Conservation (phyloP, 1,140 invertebrate species). For the Drosophila littoralis region DNA sequence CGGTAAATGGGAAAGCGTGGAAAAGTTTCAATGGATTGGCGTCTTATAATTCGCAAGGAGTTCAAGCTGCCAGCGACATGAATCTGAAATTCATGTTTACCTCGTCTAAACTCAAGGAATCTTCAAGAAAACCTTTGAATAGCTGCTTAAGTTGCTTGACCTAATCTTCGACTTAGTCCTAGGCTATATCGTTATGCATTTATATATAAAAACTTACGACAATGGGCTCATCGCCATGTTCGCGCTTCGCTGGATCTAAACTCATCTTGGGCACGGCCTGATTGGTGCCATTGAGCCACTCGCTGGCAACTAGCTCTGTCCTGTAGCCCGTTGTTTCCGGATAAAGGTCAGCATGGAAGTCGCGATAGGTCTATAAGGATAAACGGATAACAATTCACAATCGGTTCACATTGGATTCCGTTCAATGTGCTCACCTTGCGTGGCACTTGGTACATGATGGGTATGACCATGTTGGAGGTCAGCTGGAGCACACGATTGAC, state of each 20-base stretch:
- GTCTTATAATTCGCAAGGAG: no score
- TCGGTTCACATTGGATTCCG: background rate
- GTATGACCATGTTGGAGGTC: slow-evolving; percentile 93
- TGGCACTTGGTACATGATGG: slow-evolving; percentile 97
- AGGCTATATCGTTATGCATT: background rate
- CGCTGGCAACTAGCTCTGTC: slow-evolving; percentile 89
- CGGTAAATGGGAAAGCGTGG: no score
- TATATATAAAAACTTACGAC: slow-evolving; percentile 85
- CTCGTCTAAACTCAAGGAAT: no score
- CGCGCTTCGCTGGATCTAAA: slow-evolving; percentile 90
- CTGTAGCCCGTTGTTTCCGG: slow-evolving; percentile 93
- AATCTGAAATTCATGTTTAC: no score
- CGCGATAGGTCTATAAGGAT: slow-evolving; percentile 90
- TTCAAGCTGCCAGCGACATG: no score
- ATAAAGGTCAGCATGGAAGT: slow-evolving; percentile 96
- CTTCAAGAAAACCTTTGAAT: no score
- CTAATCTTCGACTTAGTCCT: no score
- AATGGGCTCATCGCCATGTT: slow-evolving; percentile 86
- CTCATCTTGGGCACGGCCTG: slow-evolving; percentile 90
- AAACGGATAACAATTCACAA: slow-evolving; percentile 20
- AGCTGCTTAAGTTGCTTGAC: no score
- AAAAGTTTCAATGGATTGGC: no score
- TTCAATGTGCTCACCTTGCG: slow-evolving; percentile 86
- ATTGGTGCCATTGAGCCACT: slow-evolving; percentile 92
- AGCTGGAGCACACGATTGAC: slow-evolving; percentile 95